phyloP scores from a whole-genome alignment of 1,140 invertebrate species.

The Oncopodura yosiiana region DNA sequence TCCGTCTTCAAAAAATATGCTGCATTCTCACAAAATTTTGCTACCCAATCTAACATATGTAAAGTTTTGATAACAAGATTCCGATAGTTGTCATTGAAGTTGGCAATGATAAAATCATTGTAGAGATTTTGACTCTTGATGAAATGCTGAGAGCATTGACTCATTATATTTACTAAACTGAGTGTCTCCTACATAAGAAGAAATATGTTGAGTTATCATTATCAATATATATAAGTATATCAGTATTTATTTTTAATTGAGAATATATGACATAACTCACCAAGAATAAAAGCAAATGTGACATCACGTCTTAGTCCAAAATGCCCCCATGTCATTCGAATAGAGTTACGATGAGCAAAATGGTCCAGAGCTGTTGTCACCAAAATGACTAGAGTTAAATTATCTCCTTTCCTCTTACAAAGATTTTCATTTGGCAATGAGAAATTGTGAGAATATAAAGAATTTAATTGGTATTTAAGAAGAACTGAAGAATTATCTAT shows the following conservation, averaged over 20 bases:
- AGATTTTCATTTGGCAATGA: constrained; percentile 1
- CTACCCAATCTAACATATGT: constrained; percentile 38
- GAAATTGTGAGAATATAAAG: constrained; percentile 12
- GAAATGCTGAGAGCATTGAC: neutral
- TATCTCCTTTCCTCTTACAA: neutral
- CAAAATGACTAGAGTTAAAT: constrained; percentile 9
- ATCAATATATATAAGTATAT: too few relatives aligned
- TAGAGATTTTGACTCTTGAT: constrained; percentile 8
- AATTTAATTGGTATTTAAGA: too few relatives aligned
- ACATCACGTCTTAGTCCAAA: constrained; percentile 4
- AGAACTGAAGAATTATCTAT: too few relatives aligned
- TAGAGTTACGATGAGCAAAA: constrained; percentile 12
- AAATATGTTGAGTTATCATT: too few relatives aligned
- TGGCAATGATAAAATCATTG: constrained; percentile 35
- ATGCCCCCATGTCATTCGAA: constrained; percentile 14
- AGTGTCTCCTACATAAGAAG: constrained; percentile 9
- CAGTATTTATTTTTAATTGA: neutral
- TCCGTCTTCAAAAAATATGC: constrained; percentile 39
- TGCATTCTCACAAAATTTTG: constrained; percentile 35
- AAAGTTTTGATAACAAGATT: constrained; percentile 40
- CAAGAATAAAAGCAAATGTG: constrained; percentile 9
- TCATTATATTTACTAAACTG: neutral
- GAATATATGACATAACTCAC: neutral
- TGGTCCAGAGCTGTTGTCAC: constrained; percentile 13
- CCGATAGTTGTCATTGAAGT: constrained; percentile 39